Conservation (phyloP, 2,113 vertebrate species). For the Hyla sarda region DNA sequence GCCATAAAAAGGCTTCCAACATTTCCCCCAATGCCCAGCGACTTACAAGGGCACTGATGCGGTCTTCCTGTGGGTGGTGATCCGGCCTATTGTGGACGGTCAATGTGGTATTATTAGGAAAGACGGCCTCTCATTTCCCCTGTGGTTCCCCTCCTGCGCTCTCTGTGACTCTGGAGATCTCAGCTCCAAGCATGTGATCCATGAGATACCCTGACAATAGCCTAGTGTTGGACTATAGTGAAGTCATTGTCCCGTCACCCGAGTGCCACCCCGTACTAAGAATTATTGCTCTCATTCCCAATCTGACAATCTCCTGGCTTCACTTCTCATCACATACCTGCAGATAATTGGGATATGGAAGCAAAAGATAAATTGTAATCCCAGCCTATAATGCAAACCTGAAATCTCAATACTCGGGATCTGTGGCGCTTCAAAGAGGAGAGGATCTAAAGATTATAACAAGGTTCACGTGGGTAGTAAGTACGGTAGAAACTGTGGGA, state of each 20-base stretch:
- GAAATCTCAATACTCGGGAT: neutral
- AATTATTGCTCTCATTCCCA: constrained; percentile 16
- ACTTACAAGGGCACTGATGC: neutral
- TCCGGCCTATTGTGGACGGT: neutral
- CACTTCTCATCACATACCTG: neutral
- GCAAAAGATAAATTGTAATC: neutral
- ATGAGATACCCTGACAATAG: constrained; percentile 11
- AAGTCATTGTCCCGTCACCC: constrained; percentile 26
- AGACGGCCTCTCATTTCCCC: neutral
- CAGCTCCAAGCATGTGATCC: constrained; percentile 33
- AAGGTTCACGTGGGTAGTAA: neutral
- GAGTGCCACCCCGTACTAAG: neutral
- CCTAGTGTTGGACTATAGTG: constrained; percentile 14
- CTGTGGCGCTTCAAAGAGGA: neutral
- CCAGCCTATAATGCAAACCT: constrained; percentile 8
- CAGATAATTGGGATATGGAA: neutral
- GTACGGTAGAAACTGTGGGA: too few relatives aligned
- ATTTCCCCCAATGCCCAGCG: neutral
- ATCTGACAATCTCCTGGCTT: constrained; percentile 14
- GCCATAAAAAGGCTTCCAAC: neutral
- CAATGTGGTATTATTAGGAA: neutral
- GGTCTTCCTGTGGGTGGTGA: neutral
- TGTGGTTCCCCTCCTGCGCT: neutral
- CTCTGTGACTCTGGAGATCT: neutral
- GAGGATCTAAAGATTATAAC: neutral